phyloP scores from a whole-genome alignment of 2,888 invertebrate species.

The Labia minor region DNA sequence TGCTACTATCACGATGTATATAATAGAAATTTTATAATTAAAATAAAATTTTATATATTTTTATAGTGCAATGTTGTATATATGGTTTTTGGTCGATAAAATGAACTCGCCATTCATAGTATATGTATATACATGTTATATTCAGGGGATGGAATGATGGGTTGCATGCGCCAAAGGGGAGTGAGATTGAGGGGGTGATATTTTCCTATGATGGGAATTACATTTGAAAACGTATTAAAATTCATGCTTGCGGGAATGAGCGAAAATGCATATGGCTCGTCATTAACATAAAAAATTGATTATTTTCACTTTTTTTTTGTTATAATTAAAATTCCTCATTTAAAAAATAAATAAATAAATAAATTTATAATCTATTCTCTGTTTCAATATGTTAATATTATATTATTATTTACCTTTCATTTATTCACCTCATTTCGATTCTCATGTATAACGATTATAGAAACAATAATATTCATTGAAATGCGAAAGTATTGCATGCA shows the following conservation, averaged over 20 bases:
- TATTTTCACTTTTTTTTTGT: neutral
- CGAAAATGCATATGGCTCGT: neutral
- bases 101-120: too few species aligned
- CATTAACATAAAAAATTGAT: slow-evolving; percentile 13
- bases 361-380: slow-evolving; percentile 7
- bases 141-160: neutral
- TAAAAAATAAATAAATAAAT: slow-evolving; percentile 2
- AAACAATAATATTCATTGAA: too few species aligned
- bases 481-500: too few species aligned
- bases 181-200: neutral
- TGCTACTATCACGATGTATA: neutral
- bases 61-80: neutral
- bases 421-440: neutral
- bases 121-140: too few species aligned
- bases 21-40: slow-evolving; percentile 4
- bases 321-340: neutral
- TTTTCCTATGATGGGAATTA: neutral
- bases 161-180: neutral
- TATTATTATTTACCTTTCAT: slow-evolving; percentile 13
- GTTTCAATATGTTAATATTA: slow-evolving; percentile 1
- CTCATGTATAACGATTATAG: neutral
- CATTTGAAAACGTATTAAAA: neutral
- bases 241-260: slow-evolving; percentile 13
- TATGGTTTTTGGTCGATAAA: too few species aligned
- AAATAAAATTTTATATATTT: slow-evolving; percentile 13